These are phyloP conservation scores for Lateolabrax maculatus DNA, from an alignment of 2,797 vertebrate genomes.

Conservation along the genomic window DNA sequence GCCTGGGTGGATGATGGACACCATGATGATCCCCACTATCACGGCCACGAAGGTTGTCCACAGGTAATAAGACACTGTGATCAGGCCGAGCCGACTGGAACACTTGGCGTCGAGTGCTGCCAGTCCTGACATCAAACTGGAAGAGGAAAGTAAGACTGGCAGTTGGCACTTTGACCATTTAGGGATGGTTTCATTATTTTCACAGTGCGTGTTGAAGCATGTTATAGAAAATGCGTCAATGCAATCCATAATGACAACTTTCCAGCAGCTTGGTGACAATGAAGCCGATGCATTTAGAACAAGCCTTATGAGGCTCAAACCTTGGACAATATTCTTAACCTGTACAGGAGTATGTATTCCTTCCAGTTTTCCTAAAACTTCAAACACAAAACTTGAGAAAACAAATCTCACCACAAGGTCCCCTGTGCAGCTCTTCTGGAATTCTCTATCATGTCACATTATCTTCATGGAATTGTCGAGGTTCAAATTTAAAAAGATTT, in stretches of 20 bases:
- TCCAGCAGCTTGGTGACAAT: not conserved
- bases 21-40: slow-evolving; percentile 96
- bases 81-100: slow-evolving; percentile 94
- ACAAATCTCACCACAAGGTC: not conserved
- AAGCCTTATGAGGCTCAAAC: not conserved
- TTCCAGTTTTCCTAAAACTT: not conserved
- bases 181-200: not conserved
- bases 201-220: not conserved
- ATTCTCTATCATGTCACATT: not conserved
- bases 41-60: slow-evolving; percentile 98
- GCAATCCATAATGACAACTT: not conserved
- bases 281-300: slow-evolving; percentile 5
- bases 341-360: not conserved
- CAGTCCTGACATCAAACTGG: slow-evolving; percentile 95
- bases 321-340: not conserved
- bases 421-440: no score
- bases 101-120: slow-evolving; percentile 96
- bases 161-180: not conserved
- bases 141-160: slow-evolving; percentile 24
- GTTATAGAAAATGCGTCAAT: not conserved
- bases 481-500: no score
- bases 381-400: not conserved
- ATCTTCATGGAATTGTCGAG: not conserved
- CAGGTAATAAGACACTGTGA: slow-evolving; percentile 96
- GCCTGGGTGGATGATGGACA: slow-evolving; percentile 95